phyloP scores from a whole-genome alignment of 2,113 vertebrate genomes.

The Himantopus leucocephalus region DNA sequence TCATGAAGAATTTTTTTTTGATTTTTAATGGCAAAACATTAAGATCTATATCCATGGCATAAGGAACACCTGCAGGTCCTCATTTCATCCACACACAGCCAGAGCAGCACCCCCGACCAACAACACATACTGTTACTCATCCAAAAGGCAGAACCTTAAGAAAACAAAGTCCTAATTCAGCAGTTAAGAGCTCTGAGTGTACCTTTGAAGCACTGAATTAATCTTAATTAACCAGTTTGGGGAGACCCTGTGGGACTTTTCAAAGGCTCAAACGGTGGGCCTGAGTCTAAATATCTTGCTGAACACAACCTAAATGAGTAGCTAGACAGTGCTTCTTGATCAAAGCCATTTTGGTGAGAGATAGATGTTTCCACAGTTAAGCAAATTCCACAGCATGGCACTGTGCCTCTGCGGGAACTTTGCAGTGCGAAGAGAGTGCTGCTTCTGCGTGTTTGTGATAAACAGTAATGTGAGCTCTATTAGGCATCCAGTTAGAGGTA shows the following conservation, averaged over 20 bases:
- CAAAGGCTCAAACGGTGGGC: not conserved
- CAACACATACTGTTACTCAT: fast-evolving
- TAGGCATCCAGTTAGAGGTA: not conserved
- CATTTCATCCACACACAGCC: not conserved
- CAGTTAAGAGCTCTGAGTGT: not conserved
- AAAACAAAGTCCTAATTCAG: not conserved
- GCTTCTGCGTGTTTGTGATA: not conserved
- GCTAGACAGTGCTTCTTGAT: not conserved
- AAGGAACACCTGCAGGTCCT: not conserved
- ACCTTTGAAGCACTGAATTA: not conserved
- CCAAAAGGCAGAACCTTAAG: not conserved
- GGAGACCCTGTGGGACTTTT: not conserved
- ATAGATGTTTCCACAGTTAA: not conserved
- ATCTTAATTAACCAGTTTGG: not conserved
- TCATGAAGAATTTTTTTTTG: fast-evolving
- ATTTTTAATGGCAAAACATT: not conserved
- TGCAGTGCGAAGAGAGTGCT: not conserved
- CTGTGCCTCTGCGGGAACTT: not conserved
- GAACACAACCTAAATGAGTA: not conserved
- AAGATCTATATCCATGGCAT: not conserved
- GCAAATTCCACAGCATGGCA: not conserved
- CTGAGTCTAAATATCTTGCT: not conserved
- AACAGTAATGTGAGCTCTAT: not conserved
- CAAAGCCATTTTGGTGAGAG: not conserved
- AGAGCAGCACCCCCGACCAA: not conserved